Percentiles rank a stretch among this genome's conserved stretches.
phyloP scores from a whole-genome alignment of 2,797 vertebrate genomes.

The Muscicapa comitata region DNA sequence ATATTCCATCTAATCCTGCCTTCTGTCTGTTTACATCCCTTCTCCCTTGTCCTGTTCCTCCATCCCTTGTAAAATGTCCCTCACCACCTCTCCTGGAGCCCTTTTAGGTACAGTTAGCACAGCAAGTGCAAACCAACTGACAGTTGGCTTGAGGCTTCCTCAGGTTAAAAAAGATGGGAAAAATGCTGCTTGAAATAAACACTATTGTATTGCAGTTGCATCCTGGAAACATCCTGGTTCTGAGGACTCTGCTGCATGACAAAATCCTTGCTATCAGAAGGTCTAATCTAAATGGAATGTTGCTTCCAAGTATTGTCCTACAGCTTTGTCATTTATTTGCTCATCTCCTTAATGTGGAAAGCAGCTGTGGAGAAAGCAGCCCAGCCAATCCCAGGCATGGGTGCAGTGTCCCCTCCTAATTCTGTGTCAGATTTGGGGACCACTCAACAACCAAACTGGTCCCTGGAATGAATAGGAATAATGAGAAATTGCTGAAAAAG shows the following conservation, averaged over 20 bases:
- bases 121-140: background rate
- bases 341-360: background rate
- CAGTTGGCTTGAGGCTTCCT: background rate
- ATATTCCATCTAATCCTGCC: background rate
- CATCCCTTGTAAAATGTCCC: background rate
- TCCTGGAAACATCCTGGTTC: slow-evolving; percentile 12
- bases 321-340: background rate
- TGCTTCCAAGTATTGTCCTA: slow-evolving; percentile 55
- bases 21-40: background rate
- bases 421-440: background rate
- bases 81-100: background rate
- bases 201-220: background rate
- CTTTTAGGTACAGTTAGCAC: background rate
- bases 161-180: background rate
- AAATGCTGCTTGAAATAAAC: background rate
- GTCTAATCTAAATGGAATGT: background rate
- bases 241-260: background rate
- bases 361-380: background rate
- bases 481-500: background rate
- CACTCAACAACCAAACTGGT: background rate
- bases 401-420: background rate
- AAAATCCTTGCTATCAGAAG: background rate
- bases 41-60: background rate
- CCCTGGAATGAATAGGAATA: background rate
- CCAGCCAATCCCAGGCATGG: background rate